A percentile compares a stretch with the other conserved stretches of the same genome.
Conservation (phyloP, 2,113 vertebrate genomes). For the Siniperca chuatsi region DNA sequence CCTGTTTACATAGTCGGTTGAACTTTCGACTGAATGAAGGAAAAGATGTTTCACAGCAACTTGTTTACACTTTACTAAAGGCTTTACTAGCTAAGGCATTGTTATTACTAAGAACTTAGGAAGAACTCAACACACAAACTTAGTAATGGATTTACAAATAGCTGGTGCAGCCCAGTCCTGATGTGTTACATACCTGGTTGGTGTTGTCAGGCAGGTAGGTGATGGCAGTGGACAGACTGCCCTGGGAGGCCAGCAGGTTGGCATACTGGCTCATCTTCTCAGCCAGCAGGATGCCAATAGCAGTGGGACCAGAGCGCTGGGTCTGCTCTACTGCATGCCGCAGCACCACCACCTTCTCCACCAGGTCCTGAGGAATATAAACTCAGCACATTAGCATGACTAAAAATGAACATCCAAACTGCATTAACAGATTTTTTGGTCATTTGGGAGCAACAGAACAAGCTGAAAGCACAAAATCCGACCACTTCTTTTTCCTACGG, state of each 20-base stretch:
- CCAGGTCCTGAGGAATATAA: slow-evolving; percentile 86
- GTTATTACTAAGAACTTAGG: too few species aligned
- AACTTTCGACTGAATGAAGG: too few species aligned
- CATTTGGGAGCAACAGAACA: neutral
- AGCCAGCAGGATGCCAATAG: slow-evolving; percentile 87
- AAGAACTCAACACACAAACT: neutral
- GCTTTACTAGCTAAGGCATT: too few species aligned
- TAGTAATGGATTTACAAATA: neutral
- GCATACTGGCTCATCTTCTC: slow-evolving; percentile 97
- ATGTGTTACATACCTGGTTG: slow-evolving; percentile 84
- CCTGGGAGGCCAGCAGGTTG: slow-evolving; percentile 93
- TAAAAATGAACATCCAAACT: neutral
- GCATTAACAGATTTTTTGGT: neutral
- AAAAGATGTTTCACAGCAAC: too few species aligned
- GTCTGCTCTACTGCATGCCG: slow-evolving; percentile 90
- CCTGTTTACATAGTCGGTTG: too few species aligned
- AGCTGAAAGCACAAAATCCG: neutral
- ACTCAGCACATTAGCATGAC: neutral
- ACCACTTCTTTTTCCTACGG: neutral
- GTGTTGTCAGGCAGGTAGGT: slow-evolving; percentile 91
- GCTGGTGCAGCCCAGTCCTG: neutral
- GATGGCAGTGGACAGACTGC: slow-evolving; percentile 92
- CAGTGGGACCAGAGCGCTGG: slow-evolving; percentile 78
- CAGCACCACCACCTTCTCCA: slow-evolving; percentile 96
- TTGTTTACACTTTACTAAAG: too few species aligned